Base-by-base conservation (phyloP, 64 coral and sea anemone species). In the Pocillopora verrucosa region DNA sequence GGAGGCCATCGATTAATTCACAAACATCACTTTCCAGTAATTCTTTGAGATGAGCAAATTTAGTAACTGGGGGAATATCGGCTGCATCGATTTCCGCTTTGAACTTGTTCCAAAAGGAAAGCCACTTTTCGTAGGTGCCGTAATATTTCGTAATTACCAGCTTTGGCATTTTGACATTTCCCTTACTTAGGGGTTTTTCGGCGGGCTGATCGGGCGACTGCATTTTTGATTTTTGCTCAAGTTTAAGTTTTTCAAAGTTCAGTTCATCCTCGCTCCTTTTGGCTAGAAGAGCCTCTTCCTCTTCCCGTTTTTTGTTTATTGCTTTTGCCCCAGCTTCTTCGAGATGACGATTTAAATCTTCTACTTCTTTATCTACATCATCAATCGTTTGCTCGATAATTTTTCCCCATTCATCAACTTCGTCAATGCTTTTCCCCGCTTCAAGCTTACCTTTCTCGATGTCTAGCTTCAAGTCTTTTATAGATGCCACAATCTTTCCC, bases 21-120 rank as follows among this genome's bases (percentile, higher is more conserved):
- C n/a, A 91, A 34, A 91, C 80, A 56, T 91, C 79, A 64, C 59
- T 15, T 65, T 56, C 83, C 58, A 86, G 77, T 19, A 92, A 58
- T 76, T 92, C 82, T 36, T 79, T 92, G n/a, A 92, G 20, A 78
- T 92, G 45, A 4, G 75, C 36, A 67, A 92, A 92, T 60, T 86
- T 92, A 12, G 82, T 86, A 38, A 79, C 63, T 16, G 61, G 13
- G 35, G 61, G n/a, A 72, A 93, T 30, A 38, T 83, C 85, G 16
- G 77, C 37, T 15, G 38, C 69, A 73, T 93, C 75, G 15, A 88
- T 88, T 72, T 83, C 85, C 37, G 56, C 91, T 16, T 22, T 34
- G 60, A 92, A 92, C 87, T 92, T 92, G 62, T 72, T 63, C 82
- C 82, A 92, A 41, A 92, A 92, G 10, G 90, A 86, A 11, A 92